Evolutionary conservation across 2,888 invertebrate species (phyloP).

Genomic region (Allacma fusca): DNA sequence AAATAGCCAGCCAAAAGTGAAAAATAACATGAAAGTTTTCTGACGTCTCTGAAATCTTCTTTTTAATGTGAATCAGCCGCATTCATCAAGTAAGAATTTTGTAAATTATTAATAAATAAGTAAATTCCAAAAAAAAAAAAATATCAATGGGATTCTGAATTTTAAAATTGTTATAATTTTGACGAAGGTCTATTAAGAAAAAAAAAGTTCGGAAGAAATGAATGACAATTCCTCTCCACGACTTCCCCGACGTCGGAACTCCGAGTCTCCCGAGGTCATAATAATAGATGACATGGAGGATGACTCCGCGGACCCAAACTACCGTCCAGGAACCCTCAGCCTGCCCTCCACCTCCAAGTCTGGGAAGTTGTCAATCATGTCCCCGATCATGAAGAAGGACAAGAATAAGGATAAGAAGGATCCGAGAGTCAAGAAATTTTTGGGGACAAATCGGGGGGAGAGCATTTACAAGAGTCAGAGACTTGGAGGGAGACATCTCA

Average conservation of each 20-base stretch:
- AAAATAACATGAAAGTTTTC: too few relatives aligned
- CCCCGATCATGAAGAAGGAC: slow-evolving; percentile 53
- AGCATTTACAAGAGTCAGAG: not conserved
- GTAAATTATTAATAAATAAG: too few relatives aligned
- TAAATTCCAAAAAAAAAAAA: too few relatives aligned
- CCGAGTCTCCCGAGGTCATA: slow-evolving; percentile 39
- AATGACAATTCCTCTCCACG: slow-evolving; percentile 24
- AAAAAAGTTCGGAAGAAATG: not conserved
- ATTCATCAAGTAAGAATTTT: too few relatives aligned
- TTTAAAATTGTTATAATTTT: too few relatives aligned
- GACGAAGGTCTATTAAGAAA: not conserved
- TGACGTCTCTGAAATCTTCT: too few relatives aligned
- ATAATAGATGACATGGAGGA: slow-evolving; percentile 33
- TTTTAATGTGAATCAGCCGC: too few relatives aligned
- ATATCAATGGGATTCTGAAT: too few relatives aligned
- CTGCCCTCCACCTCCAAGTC: slow-evolving; percentile 1
- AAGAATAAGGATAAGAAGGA: not conserved
- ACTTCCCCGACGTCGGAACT: slow-evolving; percentile 6
- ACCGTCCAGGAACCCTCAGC: not conserved
- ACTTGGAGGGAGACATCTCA: slow-evolving; percentile 41
- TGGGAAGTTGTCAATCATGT: slow-evolving; percentile 57
- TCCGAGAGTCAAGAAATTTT: not conserved
- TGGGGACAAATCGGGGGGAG: not conserved
- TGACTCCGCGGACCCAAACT: slow-evolving; percentile 32
- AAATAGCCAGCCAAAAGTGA: too few relatives aligned